Base-by-base conservation (phyloP, 2,113 vertebrate genomes). In the Tiliqua scincoides region DNA sequence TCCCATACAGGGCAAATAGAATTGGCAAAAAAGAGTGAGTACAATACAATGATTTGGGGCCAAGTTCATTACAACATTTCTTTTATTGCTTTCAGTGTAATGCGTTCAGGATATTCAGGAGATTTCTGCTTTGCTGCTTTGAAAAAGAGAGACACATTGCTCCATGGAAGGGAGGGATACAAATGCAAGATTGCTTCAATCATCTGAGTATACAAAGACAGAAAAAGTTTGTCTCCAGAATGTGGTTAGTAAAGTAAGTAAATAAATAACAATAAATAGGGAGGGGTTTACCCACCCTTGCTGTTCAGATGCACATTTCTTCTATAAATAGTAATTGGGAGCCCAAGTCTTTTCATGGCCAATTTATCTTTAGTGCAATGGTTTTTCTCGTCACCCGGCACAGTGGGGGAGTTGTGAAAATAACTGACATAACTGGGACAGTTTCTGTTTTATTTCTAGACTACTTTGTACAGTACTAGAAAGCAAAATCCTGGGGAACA, bases 281-380 rank as follows among this genome's bases (percentile, higher is more conserved):
- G 74, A 17, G 4, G 40, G 37, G 20, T 37, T 37, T 52, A 37
- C 1, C 65, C 91, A 75, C 75, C 82, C 80, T 77, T 37, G 18
- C 82, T 62, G 63, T 86, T 85, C 61, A 86, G 79, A 35, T 71
- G 88, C 82, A 84, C 90, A 21, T 21, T 3, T 83, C 48, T 62
- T 89, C 89, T 71, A 43, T 67, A 89, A 91, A 43, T 23, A 89
- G 57, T 62, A 91, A 78, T 20, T 85, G 90, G 68, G 89, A 94
- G 37, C 59, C 70, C n/a, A 71, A 59, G 59, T 43, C 70, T 71
- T 17, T 82, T 91, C 73, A 1, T 75, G 81, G 91, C 89, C 71
- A 89, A 72, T 94, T 95, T 95, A 87, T 89, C 92, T 93, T 92
- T 82, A 18, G 70, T 81, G 80, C 40, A 80, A 91, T 92, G 85